Percentiles rank a stretch among this genome's conserved stretches.
Conservation (phyloP, 2,888 invertebrate species). For the Iselma pallidipennis region DNA sequence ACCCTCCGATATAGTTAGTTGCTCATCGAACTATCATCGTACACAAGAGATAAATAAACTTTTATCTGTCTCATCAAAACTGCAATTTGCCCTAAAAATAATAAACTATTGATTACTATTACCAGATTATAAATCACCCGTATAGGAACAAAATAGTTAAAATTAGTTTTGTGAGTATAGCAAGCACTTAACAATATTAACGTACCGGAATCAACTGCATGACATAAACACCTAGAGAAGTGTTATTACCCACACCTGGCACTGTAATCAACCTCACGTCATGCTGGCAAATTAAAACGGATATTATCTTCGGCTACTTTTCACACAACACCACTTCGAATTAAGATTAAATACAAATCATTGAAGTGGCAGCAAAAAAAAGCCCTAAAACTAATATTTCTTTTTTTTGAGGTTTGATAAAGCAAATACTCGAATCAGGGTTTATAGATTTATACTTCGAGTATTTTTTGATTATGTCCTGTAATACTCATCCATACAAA, state of each 20-base stretch:
- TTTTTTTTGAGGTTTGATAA: too few species aligned
- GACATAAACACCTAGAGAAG: slow-evolving; percentile 23
- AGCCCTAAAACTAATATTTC: too few species aligned
- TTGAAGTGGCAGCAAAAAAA: too few species aligned
- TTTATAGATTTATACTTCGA: too few species aligned
- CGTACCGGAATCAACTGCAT: slow-evolving; percentile 19
- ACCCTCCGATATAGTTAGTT: not conserved
- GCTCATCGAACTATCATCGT: not conserved
- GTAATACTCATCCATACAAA: too few species aligned
- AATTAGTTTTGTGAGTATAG: slow-evolving; percentile 17
- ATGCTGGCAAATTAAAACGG: slow-evolving; percentile 23
- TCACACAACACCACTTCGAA: slow-evolving; percentile 24
- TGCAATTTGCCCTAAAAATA: not conserved
- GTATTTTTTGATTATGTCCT: too few species aligned
- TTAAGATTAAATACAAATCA: slow-evolving; percentile 25
- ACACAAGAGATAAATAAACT: not conserved
- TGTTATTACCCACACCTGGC: slow-evolving; percentile 25
- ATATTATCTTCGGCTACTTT: slow-evolving; percentile 21
- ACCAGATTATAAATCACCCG: not conserved
- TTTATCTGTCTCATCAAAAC: not conserved
- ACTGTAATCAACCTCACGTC: slow-evolving; percentile 26
- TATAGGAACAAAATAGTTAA: slow-evolving; percentile 14
- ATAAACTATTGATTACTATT: not conserved
- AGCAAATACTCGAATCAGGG: too few species aligned
- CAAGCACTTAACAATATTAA: slow-evolving; percentile 17